These are phyloP conservation scores for Hyposmocoma kahamanoa DNA, from an alignment of 1,140 invertebrate species.

Conservation along the genomic window DNA sequence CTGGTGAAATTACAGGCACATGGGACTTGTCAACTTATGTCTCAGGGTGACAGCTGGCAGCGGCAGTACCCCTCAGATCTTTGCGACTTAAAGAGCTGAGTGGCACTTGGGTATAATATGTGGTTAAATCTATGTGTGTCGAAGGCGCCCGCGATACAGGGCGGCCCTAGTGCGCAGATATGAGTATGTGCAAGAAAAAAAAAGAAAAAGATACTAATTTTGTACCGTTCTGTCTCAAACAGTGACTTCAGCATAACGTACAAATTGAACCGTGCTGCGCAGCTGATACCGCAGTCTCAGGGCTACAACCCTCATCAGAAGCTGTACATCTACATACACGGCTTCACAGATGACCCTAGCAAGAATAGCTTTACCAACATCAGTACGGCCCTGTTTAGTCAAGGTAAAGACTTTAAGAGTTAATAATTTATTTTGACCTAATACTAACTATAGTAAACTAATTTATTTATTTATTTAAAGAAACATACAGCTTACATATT, in stretches of 20 bases:
- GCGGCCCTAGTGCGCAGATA: background rate
- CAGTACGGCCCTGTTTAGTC: constrained; percentile 33
- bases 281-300: constrained; percentile 18
- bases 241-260: constrained; percentile 25
- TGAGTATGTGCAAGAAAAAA: background rate
- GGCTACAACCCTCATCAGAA: constrained; percentile 23
- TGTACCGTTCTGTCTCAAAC: background rate
- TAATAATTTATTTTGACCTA: no score
- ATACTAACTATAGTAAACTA: no score
- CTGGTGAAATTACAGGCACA: no score
- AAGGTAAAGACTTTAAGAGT: constrained; percentile 25
- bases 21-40: no score
- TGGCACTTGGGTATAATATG: no score
- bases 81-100: no score
- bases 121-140: no score
- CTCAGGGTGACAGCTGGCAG: no score
- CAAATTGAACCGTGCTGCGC: constrained; percentile 32
- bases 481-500: no score
- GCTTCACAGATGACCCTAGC: constrained; percentile 58
- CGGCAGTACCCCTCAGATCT: no score
- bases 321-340: constrained; percentile 56
- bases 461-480: no score
- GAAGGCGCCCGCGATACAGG: no score
- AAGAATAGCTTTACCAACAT: constrained; percentile 37
- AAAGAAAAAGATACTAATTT: background rate